These are phyloP conservation scores for Cliona cf. orientalis DNA, from an alignment of 37 sponge, comb jelly and placozoan species.

Conservation along the genomic window DNA sequence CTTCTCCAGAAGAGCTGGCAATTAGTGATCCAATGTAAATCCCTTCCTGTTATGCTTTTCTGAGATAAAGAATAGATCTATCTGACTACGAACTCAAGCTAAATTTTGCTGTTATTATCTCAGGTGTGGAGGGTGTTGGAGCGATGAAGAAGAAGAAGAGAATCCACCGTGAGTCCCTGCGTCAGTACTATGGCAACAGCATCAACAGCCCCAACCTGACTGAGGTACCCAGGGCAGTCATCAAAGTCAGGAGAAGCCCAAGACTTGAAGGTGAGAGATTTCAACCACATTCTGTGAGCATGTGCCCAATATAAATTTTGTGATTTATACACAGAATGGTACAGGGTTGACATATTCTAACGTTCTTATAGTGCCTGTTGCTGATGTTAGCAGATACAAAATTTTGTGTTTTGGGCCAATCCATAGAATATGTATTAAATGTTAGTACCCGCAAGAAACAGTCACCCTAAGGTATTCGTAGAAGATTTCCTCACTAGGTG, in stretches of 20 bases:
- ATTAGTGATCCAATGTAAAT: too few relatives aligned
- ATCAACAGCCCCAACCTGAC: constrained; percentile 29
- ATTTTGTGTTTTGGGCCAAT: too few relatives aligned
- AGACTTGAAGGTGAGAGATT: constrained; percentile 17
- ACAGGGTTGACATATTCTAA: background rate
- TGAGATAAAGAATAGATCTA: too few relatives aligned
- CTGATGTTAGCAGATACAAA: too few relatives aligned
- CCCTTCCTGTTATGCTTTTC: too few relatives aligned
- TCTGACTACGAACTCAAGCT: too few relatives aligned
- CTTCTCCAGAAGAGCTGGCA: too few relatives aligned
- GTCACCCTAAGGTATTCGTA: too few relatives aligned
- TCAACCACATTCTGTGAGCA: background rate
- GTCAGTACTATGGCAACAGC: constrained; percentile 30
- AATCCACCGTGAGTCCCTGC: constrained; percentile 20
- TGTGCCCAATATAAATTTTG: background rate
- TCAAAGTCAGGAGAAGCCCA: constrained; percentile 25
- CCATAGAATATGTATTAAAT: background rate
- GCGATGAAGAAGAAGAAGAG: constrained; percentile 3
- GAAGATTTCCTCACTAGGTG: too few relatives aligned
- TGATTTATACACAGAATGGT: background rate
- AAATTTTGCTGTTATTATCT: too few relatives aligned
- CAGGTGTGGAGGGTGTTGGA: too few relatives aligned
- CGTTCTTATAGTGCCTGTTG: background rate
- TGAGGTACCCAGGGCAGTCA: background rate
- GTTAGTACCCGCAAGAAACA: too few relatives aligned